Evolutionary conservation across 2,797 vertebrate genomes (phyloP).

Genomic region (Anomalospiza imberbis): DNA sequence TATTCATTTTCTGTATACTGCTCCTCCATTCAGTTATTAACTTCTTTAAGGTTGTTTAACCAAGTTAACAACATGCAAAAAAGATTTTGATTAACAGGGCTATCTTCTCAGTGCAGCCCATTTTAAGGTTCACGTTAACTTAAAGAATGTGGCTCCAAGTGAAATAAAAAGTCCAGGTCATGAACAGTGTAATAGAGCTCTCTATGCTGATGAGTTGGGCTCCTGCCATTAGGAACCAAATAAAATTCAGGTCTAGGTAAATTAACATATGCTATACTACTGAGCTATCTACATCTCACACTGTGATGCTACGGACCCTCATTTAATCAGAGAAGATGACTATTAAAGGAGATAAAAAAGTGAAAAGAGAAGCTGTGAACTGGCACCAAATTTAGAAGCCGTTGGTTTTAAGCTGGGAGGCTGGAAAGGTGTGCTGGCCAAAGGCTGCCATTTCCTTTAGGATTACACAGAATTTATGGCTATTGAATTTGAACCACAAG

Average conservation of each 20-base stretch:
- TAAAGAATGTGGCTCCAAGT: slow-evolving; percentile 3
- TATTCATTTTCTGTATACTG: background rate
- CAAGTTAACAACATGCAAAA: background rate
- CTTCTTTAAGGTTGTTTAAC: background rate
- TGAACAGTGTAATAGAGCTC: slow-evolving; percentile 31
- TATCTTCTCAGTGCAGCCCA: background rate
- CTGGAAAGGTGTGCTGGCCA: background rate
- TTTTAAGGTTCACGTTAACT: slow-evolving; percentile 21
- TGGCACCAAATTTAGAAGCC: background rate
- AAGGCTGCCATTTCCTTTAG: background rate
- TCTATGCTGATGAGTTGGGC: background rate
- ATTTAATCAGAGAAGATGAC: background rate
- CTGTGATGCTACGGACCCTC: background rate
- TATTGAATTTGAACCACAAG: background rate
- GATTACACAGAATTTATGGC: background rate
- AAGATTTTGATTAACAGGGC: background rate
- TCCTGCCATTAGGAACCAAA: background rate
- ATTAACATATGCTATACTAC: background rate
- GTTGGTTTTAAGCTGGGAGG: background rate
- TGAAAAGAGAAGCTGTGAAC: background rate
- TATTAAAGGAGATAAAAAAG: background rate
- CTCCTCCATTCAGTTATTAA: background rate
- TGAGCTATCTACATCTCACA: background rate
- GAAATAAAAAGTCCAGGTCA: background rate
- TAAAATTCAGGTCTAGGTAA: background rate